Base-by-base conservation (phyloP, 2,113 vertebrate species). In the Morone saxatilis region DNA sequence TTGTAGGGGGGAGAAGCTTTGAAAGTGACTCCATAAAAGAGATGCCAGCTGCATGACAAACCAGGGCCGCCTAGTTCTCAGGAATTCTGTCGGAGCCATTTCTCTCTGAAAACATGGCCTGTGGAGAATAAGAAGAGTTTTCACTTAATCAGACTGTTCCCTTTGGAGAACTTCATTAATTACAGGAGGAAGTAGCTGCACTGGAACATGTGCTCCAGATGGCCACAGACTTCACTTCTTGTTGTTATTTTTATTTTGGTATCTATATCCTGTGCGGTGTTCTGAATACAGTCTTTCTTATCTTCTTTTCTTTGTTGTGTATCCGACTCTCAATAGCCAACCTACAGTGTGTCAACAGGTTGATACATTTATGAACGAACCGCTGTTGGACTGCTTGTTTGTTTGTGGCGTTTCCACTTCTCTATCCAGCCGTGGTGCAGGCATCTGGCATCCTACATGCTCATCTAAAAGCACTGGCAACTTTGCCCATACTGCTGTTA, bases 1-100 rank as follows among this genome's bases (percentile, higher is more conserved):
- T 90, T 81, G 83, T 88, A 83, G 81, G 43, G 87, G 45, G 87
- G 59, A 51, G 69, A 76, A 17, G 80, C 88, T 93, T 93, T 93
- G 85, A 94, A 93, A 92, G 89, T 88, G 87, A 93, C 92, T 93
- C 82, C 71, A 83, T 85, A 69, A 93, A 88, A 84, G 86, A 92
- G 76, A 90, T 86, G 84, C 91, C 92, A 89, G 89, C 92, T 93
- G 91, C 83, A 83, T 76, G 66, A 88, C 71, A 87, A 91, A 92
- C 84, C 80, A 66, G 75, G 83, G 81, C 76, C 25, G 79, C 76
- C 66, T 50, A 57, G 61, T 81, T 86, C 89, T 92, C 86, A 85
- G 76, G 80, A 91, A 87, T 85, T 88, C 84, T 80, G 45, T 76
- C 69, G 14, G 69, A 88, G 81, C 66, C 60, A 6, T 84, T 85